These are phyloP conservation scores for Balearica regulorum DNA, from an alignment of 2,797 vertebrate genomes.

Conservation along the genomic window DNA sequence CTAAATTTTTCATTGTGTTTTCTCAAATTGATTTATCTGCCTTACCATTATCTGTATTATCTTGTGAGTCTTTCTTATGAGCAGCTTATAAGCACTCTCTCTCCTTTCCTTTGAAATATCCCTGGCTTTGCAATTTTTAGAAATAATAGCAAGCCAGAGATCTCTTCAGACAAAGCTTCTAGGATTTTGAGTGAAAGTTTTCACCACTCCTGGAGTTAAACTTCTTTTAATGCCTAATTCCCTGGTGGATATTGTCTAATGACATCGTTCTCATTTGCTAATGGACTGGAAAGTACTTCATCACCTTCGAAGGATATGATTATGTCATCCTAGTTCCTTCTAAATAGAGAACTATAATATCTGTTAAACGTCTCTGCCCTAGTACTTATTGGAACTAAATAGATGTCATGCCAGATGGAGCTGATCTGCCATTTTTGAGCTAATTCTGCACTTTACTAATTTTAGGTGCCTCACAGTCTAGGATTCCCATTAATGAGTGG, in stretches of 20 bases:
- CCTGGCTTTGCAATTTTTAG: background rate
- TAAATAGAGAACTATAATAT: slow-evolving; percentile 24
- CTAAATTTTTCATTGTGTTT: background rate
- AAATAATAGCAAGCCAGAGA: background rate
- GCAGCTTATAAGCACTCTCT: background rate
- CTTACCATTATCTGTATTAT: background rate
- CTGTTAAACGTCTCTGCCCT: slow-evolving; percentile 28
- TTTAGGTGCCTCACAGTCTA: slow-evolving; percentile 51
- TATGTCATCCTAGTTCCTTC: slow-evolving; percentile 29
- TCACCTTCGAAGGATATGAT: slow-evolving; percentile 16
- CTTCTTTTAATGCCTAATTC: slow-evolving; percentile 15
- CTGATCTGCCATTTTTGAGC: slow-evolving; percentile 12
- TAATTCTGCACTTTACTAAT: slow-evolving; percentile 31
- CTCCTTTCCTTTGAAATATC: background rate
- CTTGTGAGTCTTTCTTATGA: background rate
- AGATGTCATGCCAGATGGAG: background rate
- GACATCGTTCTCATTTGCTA: slow-evolving; percentile 30
- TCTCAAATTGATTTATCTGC: background rate
- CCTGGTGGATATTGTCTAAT: background rate
- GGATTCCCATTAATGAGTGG: background rate
- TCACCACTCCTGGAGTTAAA: background rate
- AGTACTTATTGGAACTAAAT: background rate
- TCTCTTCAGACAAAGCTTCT: background rate
- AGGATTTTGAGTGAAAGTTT: background rate
- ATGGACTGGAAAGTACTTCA: slow-evolving; percentile 47